Evolutionary conservation across 2,888 invertebrate species (phyloP).

Genomic region (Ptychoptera contaminata): DNA sequence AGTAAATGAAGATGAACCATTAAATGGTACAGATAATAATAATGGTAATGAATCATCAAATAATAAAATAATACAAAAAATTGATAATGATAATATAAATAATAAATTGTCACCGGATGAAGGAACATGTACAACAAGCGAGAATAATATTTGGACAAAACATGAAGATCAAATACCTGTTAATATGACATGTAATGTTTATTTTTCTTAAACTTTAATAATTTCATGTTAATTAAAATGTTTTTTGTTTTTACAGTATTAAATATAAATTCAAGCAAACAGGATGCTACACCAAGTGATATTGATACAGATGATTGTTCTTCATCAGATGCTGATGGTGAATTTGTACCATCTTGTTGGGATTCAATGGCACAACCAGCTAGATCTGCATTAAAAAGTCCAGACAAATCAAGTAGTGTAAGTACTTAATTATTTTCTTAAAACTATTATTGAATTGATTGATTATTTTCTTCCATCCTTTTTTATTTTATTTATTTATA

Average conservation of each 20-base stretch:
- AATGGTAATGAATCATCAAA: background rate
- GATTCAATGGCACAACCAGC: slow-evolving; percentile 60
- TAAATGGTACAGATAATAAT: background rate
- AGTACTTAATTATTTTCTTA: slow-evolving; percentile 7
- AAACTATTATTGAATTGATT: background rate
- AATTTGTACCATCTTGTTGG: slow-evolving; percentile 70
- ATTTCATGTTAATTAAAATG: background rate
- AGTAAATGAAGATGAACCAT: slow-evolving; percentile 3
- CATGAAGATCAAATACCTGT: slow-evolving; percentile 10
- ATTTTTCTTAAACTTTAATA: background rate
- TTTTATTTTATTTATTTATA: background rate
- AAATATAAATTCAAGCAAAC: background rate
- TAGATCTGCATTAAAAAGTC: slow-evolving; percentile 52
- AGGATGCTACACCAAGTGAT: slow-evolving; percentile 15
- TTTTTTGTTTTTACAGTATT: background rate
- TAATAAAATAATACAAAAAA: background rate
- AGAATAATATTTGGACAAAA: slow-evolving; percentile 10
- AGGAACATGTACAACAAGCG: background rate
- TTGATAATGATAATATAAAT: slow-evolving; percentile 2
- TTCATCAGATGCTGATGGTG: slow-evolving; percentile 45
- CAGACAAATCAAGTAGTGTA: slow-evolving; percentile 20
- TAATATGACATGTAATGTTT: slow-evolving; percentile 5
- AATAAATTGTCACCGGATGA: slow-evolving; percentile 1
- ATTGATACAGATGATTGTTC: slow-evolving; percentile 21
- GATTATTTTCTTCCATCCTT: no score